Evolutionary conservation across 2,113 vertebrate species (phyloP).

Genomic region (Corythaixoides concolor): DNA sequence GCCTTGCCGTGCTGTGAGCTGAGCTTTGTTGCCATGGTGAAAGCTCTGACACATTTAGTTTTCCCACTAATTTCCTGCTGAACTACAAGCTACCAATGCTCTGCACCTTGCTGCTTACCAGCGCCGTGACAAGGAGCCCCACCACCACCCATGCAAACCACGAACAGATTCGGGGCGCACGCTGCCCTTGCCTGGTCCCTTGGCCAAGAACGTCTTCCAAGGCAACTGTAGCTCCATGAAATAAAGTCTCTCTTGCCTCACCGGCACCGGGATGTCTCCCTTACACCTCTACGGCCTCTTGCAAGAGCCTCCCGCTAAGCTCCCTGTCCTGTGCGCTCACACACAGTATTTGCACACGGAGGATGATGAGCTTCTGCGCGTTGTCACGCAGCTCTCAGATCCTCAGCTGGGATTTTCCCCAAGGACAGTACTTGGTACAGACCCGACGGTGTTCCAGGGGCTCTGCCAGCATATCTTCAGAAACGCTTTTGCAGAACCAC

Average conservation of each 20-base stretch:
- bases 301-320: background rate
- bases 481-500: background rate
- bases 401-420: background rate
- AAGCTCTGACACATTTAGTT: conserved; percentile 19
- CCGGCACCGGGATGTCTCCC: background rate
- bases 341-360: background rate
- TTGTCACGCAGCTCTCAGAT: background rate
- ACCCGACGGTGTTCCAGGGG: fast-evolving
- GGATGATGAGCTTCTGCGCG: fast-evolving
- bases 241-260: background rate
- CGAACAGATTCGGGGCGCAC: fast-evolving
- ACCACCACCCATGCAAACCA: fast-evolving
- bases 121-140: background rate
- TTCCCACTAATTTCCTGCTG: conserved; percentile 37
- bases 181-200: background rate
- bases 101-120: background rate
- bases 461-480: background rate
- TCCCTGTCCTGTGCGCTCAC: background rate
- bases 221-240: background rate
- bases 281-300: fast-evolving
- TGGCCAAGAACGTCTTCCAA: background rate
- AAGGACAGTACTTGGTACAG: fast-evolving
- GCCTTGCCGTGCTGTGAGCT: background rate
- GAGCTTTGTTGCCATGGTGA: conserved; percentile 29
- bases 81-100: background rate